phyloP scores from a whole-genome alignment of 2,797 vertebrate genomes.

The Catamblyrhynchus diadema region DNA sequence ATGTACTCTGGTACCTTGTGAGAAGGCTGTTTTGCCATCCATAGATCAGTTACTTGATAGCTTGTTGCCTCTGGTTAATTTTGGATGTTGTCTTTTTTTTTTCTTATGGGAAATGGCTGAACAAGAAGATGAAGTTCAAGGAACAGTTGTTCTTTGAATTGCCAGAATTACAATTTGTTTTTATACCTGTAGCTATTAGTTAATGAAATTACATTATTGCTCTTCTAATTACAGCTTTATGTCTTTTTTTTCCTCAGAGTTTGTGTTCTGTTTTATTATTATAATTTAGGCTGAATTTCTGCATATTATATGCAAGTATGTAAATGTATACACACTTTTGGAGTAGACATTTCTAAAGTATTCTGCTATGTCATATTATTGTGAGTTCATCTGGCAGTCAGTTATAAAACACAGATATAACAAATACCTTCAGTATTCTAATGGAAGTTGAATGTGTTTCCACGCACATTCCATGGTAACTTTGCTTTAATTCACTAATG shows the following conservation, averaged over 20 bases:
- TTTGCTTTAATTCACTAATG: slow-evolving; percentile 64
- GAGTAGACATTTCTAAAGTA: background rate
- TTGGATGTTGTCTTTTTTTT: background rate
- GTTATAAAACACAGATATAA: slow-evolving; percentile 38
- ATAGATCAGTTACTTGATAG: background rate
- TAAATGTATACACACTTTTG: background rate
- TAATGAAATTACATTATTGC: background rate
- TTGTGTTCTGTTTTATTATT: slow-evolving; percentile 11
- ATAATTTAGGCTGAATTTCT: slow-evolving; percentile 33
- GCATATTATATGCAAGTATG: slow-evolving; percentile 15
- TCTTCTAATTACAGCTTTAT: slow-evolving; percentile 29
- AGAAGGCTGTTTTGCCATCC: background rate
- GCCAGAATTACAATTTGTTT: background rate
- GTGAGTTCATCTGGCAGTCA: slow-evolving; percentile 51
- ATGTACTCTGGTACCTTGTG: background rate
- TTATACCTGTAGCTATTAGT: background rate
- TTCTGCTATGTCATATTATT: slow-evolving; percentile 4
- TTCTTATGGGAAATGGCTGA: background rate
- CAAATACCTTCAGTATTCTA: slow-evolving; percentile 47
- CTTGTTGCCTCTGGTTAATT: background rate
- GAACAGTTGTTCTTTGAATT: background rate
- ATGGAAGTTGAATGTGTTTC: slow-evolving; percentile 54
- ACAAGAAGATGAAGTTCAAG: background rate
- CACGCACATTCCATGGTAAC: slow-evolving; percentile 39
- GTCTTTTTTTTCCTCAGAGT: background rate